Conservation (phyloP, 1,140 invertebrate genomes). For the Drosophila virilis region DNA sequence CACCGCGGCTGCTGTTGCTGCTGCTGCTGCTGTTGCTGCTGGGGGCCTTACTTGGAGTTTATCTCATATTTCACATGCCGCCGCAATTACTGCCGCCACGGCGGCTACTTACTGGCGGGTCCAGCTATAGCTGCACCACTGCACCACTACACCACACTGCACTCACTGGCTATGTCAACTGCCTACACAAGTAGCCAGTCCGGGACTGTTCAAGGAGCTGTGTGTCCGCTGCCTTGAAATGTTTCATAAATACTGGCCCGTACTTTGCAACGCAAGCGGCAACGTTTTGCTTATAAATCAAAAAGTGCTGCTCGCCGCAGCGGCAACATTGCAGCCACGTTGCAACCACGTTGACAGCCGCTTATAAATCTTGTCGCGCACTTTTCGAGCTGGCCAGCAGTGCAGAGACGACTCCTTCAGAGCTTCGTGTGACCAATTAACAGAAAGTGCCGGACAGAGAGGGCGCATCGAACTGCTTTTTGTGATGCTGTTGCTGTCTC, state of each 20-base stretch:
- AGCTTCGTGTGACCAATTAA: conserved; percentile 78
- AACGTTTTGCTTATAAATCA: conserved; percentile 82
- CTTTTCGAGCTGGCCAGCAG: conserved; percentile 46
- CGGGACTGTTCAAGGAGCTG: conserved; percentile 20
- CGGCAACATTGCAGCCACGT: conserved; percentile 46
- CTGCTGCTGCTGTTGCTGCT: conserved; percentile 26
- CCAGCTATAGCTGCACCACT: conserved; percentile 33
- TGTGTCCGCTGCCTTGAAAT: conserved; percentile 74
- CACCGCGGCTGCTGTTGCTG: conserved; percentile 19
- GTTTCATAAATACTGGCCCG: conserved; percentile 76
- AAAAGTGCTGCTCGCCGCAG: conserved; percentile 58
- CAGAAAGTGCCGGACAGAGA: conserved; percentile 32
- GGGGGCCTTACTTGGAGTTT: conserved; percentile 77
- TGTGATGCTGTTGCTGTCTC: conserved; percentile 29
- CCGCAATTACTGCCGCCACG: conserved; percentile 75
- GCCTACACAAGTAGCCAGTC: conserved; percentile 65
- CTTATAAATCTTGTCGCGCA: conserved; percentile 83
- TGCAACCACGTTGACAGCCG: conserved; percentile 68
- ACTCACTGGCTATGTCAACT: conserved; percentile 65
- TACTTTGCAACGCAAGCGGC: conserved; percentile 32
- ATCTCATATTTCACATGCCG: conserved; percentile 83
- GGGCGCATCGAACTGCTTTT: background rate
- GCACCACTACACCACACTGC: conserved; percentile 33
- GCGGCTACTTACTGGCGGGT: conserved; percentile 62
- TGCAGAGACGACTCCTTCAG: conserved; percentile 38